Evolutionary conservation across 2,888 invertebrate species (phyloP), one percentile per base, ranked within the genome.

Genomic region (Lasioglossum malachurum): DNA sequence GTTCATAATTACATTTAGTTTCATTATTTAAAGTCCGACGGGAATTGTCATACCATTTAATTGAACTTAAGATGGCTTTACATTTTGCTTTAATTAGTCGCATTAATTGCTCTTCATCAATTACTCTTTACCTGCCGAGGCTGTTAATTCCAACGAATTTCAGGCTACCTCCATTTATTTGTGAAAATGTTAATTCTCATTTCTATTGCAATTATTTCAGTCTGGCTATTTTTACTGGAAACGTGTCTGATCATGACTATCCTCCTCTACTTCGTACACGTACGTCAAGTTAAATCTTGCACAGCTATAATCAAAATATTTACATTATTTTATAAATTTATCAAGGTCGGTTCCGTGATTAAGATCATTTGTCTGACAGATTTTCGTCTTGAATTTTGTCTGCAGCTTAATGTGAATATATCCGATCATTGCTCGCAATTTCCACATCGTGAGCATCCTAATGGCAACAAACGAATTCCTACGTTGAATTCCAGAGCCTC

Each of bases 401-500:
- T 3, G 10, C 23, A 53, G 53, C 23, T 53, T 10, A 53, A 10
- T 53, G 23, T 0, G 10, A n/a, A n/a, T n/a, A 7, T 16, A 16
- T 64, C 60, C 31, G 60, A 64, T 64, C 16, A 31, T 2, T 14
- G 16, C 7, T 64, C 31, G 16, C 31, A 16, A 16, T 31, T 16
- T 64, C 31, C 60, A 7, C 16, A 7, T 31, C 31, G 31, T 31
- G 57, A n/a, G 60, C 27, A 27, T 27, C 16, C 16, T 16, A 64
- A 31, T 64, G 60, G 27, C 27, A n/a, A 64, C 27, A 64, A 31
- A 64, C 16, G 60, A 16, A 31, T 31, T 64, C 60, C 16, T 64
- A 16, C 16, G 31, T 27, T 5, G 31, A 31, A 53, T 53, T 23
- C 53, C 53, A 53, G 60, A 73, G 53, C 64, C 49, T 78, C 84